A percentile compares a stretch with the other conserved stretches of the same genome.
phyloP scores from a whole-genome alignment of 1,140 invertebrate genomes.

The Drosophila ironensis region DNA sequence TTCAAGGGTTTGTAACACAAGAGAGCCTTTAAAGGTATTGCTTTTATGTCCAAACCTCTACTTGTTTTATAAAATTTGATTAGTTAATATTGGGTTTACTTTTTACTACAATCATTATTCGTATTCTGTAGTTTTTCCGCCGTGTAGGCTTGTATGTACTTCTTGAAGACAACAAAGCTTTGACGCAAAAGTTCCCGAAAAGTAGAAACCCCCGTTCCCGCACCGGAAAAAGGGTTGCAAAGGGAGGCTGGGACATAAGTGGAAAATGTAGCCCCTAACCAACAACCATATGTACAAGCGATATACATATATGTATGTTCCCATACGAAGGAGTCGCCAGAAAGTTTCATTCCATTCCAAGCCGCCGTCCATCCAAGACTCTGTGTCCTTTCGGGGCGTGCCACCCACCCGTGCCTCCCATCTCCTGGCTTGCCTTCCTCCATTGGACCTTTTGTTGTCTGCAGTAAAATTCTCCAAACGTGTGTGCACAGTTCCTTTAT shows the following conservation, averaged over 20 bases:
- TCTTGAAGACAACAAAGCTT: slow-evolving; percentile 62
- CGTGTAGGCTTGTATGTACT: background rate
- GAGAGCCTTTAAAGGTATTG: no score
- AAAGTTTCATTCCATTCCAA: slow-evolving; percentile 24
- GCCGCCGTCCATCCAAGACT: slow-evolving; percentile 27
- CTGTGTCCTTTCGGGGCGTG: slow-evolving; percentile 1
- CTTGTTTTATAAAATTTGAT: no score
- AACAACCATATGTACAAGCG: background rate
- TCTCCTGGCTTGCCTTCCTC: background rate
- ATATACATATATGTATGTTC: background rate
- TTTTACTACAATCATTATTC: no score
- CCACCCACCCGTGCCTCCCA: slow-evolving; percentile 1
- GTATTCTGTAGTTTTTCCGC: slow-evolving; percentile 3
- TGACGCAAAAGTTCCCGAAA: slow-evolving; percentile 71
- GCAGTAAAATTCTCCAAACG: slow-evolving; percentile 73
- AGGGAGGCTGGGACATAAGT: slow-evolving; percentile 7
- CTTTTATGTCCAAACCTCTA: no score
- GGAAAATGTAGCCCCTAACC: slow-evolving; percentile 3
- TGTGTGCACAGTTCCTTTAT: slow-evolving; percentile 29
- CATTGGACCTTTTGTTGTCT: slow-evolving; percentile 74
- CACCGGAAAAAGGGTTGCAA: slow-evolving; percentile 26
- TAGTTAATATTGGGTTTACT: no score
- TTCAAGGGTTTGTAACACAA: no score
- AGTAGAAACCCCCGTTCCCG: slow-evolving; percentile 51
- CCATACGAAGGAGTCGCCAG: slow-evolving; percentile 14